Base-by-base conservation (phyloP, 2,888 invertebrate genomes). In the Cremastinae sp. region DNA sequence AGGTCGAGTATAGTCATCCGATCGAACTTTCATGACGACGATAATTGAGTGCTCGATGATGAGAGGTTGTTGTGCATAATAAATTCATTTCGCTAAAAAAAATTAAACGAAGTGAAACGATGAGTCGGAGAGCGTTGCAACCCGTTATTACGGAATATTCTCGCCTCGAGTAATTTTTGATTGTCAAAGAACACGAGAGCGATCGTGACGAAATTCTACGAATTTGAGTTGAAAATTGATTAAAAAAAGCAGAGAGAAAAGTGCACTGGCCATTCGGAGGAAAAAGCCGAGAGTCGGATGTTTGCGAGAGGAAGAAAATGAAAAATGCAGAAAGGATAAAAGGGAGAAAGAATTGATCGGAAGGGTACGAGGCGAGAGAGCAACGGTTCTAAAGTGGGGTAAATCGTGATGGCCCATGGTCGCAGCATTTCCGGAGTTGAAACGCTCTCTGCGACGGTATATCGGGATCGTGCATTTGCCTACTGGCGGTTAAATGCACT, bases 341-440 rank as follows among this genome's bases (percentile, higher is more conserved):
- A 14, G 16, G 14, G 7, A 7, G n/a, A 45, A 53, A 49, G 47
- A 62, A 64, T 74, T 65, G 55, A 64, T 69, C 59, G 51, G 64
- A 69, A 64, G 47, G 47, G 62, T 41, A 51, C 43, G 68, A 69
- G 49, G 18, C 55, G 61, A 41, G 68, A 74, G 37, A 20, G 55
- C 55, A n/a, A n/a, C 56, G 74, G 56, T 51, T 56, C 56, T 47
- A 69, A 68, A 64, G 51, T 56, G 53, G 74, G 69, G 69, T 64
- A 51, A 58, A 64, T 53, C 51, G 58, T 51, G 56, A 51, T 71
- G 58, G 59, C 64, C 45, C 69, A 72, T 69, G 51, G 68, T 73
- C n/a, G n/a, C n/a, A 58, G 76, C 74, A 75, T 78, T 74, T 78
- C 78, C 78, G 78, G 71, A 53, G 47, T 53, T 68, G 74, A 68